Conservation (phyloP, 2,888 invertebrate genomes). For the Lithophane leautieri region DNA sequence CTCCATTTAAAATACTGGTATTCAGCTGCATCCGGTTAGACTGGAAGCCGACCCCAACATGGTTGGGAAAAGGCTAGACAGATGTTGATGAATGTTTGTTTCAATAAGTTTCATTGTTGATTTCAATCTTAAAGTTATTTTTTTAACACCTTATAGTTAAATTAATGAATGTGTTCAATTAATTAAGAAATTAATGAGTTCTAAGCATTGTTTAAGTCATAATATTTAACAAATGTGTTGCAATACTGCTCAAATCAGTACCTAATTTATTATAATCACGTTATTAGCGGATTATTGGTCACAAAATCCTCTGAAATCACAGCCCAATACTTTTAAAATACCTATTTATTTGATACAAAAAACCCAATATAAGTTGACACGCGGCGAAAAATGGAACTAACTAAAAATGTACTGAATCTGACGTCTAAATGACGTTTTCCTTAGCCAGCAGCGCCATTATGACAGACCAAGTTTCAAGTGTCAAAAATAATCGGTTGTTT, state of each 20-base stretch:
- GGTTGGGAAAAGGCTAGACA: too few species aligned
- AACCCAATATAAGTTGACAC: background rate
- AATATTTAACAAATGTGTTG: background rate
- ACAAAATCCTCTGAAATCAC: constrained; percentile 39
- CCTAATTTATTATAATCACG: constrained; percentile 5
- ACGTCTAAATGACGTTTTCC: background rate
- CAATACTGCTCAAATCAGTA: constrained; percentile 7
- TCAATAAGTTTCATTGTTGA: too few species aligned
- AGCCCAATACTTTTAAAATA: constrained; percentile 37
- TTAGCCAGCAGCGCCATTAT: constrained; percentile 5
- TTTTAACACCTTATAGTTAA: too few species aligned
- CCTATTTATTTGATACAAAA: constrained; percentile 21
- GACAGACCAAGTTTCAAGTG: constrained; percentile 9
- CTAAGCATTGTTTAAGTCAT: too few species aligned
- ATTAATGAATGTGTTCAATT: too few species aligned
- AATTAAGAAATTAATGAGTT: too few species aligned
- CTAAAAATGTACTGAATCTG: constrained; percentile 1
- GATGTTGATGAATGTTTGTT: too few species aligned
- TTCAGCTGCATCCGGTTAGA: too few species aligned
- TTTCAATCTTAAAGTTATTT: too few species aligned
- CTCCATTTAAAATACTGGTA: too few species aligned
- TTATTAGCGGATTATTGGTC: constrained; percentile 28
- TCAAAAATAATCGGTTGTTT: constrained; percentile 31
- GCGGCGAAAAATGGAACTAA: constrained; percentile 33
- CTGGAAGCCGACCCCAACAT: too few species aligned